Evolutionary conservation across 2,888 invertebrate species (phyloP).

Genomic region (Pandemis cinnamomeana): DNA sequence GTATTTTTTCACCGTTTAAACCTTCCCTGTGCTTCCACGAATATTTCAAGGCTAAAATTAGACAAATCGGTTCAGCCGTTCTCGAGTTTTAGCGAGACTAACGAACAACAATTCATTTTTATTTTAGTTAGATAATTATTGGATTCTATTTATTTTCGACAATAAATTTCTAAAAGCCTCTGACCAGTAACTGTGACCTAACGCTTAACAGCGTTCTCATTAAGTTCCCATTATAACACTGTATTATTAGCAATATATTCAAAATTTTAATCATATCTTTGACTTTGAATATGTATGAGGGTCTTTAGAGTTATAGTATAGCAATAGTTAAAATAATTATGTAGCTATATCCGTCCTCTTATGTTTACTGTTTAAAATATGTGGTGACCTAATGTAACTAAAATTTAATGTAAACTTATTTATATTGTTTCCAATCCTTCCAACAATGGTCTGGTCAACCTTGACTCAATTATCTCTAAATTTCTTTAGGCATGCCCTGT

Average conservation of each 20-base stretch:
- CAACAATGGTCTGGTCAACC: background rate
- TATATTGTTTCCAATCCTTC: background rate
- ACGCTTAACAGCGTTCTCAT: background rate
- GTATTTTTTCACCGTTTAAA: no score
- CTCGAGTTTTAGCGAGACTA: no score
- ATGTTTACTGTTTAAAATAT: background rate
- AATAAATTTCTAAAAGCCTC: background rate
- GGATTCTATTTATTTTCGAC: background rate
- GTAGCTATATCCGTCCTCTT: slow-evolving; percentile 1
- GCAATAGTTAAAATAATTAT: background rate
- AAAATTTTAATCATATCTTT: slow-evolving; percentile 1
- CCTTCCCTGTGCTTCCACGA: no score
- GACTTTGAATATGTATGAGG: background rate
- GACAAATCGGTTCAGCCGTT: no score
- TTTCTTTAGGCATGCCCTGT: background rate
- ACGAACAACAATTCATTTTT: no score
- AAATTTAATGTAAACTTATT: background rate
- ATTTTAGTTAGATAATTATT: no score
- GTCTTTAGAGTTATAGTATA: background rate
- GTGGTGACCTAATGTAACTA: background rate
- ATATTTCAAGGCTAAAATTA: no score
- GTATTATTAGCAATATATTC: background rate
- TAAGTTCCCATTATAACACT: background rate
- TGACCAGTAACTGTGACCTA: background rate
- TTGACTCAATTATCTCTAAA: background rate